Conservation (phyloP, 2,113 vertebrate genomes). For the Platycercus adscitus region DNA sequence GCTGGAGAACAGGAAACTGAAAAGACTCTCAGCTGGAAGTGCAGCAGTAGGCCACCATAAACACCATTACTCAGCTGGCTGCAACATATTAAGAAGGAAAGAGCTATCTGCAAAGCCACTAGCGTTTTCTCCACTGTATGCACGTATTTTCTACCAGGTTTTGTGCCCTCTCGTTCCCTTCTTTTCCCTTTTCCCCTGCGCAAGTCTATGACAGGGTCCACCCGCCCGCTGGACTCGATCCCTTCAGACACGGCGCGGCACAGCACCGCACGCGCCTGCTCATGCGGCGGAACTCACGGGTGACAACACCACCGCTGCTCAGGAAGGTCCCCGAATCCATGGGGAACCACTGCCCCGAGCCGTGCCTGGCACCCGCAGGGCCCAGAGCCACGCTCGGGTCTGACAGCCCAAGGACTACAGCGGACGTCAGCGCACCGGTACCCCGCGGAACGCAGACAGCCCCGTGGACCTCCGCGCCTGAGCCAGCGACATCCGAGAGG, state of each 20-base stretch:
- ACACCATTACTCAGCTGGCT: not conserved
- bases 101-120: rapidly evolving
- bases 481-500: not conserved
- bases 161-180: rapidly evolving
- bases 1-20: not conserved
- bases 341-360: not conserved
- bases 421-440: not conserved
- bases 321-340: not conserved
- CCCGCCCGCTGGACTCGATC: rapidly evolving
- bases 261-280: not conserved
- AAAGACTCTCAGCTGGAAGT: not conserved
- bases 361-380: rapidly evolving
- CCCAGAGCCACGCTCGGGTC: not conserved
- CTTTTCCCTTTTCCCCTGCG: rapidly evolving
- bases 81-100: not conserved
- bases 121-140: rapidly evolving
- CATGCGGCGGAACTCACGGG: rapidly evolving
- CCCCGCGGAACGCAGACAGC: not conserved
- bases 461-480: not conserved
- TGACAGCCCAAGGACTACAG: not conserved
- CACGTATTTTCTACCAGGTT: rapidly evolving
- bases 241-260: rapidly evolving
- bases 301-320: rapidly evolving
- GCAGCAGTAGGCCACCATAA: not conserved
- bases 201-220: not conserved